Conservation (phyloP, 1,140 invertebrate species). For the Mycetomoellerius zeteki region DNA sequence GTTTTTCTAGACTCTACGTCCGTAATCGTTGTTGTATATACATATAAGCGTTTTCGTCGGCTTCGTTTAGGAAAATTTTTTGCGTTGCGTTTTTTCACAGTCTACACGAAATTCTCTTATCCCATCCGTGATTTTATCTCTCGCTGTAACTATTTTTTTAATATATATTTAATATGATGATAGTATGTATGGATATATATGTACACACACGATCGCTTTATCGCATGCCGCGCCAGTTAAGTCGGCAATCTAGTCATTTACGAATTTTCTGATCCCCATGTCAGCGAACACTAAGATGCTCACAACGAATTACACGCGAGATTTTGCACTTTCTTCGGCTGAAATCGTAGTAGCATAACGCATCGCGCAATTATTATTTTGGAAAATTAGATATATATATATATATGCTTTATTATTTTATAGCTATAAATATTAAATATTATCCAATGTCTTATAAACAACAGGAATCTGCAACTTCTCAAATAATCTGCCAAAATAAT, state of each 20-base stretch:
- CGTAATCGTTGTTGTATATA: conserved; percentile 74
- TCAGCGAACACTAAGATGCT: conserved; percentile 27
- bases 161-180: conserved; percentile 27
- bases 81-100: conserved; percentile 50
- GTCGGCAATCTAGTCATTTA: conserved; percentile 73
- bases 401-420: conserved; percentile 48
- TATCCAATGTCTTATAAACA: conserved; percentile 42
- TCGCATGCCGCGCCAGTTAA: conserved; percentile 54
- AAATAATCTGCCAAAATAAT: conserved; percentile 23
- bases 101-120: conserved; percentile 21
- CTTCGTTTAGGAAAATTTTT: conserved; percentile 55
- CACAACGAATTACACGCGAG: conserved; percentile 31
- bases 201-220: conserved; percentile 42
- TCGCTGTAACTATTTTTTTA: conserved; percentile 3
- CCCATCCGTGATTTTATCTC: conserved; percentile 38
- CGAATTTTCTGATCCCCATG: conserved; percentile 62
- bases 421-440: conserved; percentile 12
- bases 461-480: conserved; percentile 4
- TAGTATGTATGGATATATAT: conserved; percentile 26
- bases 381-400: background rate
- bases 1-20: conserved; percentile 76
- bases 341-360: conserved; percentile 46
- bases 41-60: conserved; percentile 51
- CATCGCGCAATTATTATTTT: conserved; percentile 50
- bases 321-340: conserved; percentile 18